These are phyloP conservation scores for Cordilura impudica DNA, from an alignment of 2,888 invertebrate genomes.

Conservation along the genomic window DNA sequence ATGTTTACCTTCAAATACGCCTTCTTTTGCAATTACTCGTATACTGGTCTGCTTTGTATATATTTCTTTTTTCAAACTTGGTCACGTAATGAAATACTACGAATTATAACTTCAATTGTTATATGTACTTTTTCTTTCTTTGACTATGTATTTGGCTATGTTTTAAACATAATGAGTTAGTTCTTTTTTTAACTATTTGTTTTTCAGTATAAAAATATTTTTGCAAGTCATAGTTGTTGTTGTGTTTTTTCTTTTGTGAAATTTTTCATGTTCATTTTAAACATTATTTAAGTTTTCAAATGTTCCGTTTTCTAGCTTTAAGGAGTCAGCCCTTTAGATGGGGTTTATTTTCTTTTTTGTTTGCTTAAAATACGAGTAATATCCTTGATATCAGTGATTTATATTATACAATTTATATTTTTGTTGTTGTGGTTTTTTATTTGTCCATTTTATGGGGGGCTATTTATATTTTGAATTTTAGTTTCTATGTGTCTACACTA, in stretches of 20 bases:
- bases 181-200: slow-evolving; percentile 9
- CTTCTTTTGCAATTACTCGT: slow-evolving; percentile 38
- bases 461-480: background rate
- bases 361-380: slow-evolving; percentile 6
- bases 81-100: slow-evolving; percentile 42
- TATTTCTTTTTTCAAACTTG: slow-evolving; percentile 11
- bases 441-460: slow-evolving; percentile 4
- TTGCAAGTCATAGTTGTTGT: slow-evolving; percentile 42
- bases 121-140: slow-evolving; percentile 25
- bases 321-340: background rate
- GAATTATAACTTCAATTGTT: slow-evolving; percentile 44
- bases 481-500: slow-evolving; percentile 9
- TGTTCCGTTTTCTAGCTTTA: background rate
- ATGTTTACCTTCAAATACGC: slow-evolving; percentile 36
- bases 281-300: background rate
- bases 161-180: slow-evolving; percentile 8
- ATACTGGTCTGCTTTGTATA: slow-evolving; percentile 18
- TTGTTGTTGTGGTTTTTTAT: slow-evolving; percentile 37
- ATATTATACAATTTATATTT: slow-evolving; percentile 10
- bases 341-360: background rate
- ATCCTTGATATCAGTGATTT: slow-evolving; percentile 38
- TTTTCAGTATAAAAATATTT: background rate
- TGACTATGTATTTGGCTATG: background rate
- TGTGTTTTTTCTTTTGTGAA: background rate
- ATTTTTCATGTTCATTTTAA: slow-evolving; percentile 1